phyloP scores from a whole-genome alignment of 2,113 vertebrate genomes.

The Gobio gobio region DNA sequence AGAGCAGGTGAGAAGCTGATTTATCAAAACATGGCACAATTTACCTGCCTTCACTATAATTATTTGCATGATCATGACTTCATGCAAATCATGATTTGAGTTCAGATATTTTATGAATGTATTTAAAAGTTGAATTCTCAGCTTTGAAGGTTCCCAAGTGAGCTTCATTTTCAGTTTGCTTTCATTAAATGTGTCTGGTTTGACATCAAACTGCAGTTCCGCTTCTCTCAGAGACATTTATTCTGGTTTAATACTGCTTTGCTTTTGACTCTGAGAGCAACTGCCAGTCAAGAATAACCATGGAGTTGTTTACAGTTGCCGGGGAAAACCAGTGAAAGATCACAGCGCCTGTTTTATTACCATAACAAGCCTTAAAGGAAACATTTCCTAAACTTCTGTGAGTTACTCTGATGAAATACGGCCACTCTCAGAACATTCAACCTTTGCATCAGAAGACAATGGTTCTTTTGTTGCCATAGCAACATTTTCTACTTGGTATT shows the following conservation, averaged over 20 bases:
- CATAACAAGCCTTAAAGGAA: conserved; percentile 16
- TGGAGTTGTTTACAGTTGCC: not conserved
- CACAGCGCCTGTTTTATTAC: conserved; percentile 16
- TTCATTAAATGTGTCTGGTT: not conserved
- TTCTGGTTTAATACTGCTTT: not conserved
- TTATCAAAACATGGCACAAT: not conserved
- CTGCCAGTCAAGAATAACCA: not conserved
- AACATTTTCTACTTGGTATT: conserved; percentile 51
- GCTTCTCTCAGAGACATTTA: not conserved
- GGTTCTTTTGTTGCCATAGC: conserved; percentile 55
- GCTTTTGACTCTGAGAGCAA: not conserved
- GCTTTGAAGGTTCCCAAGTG: not conserved
- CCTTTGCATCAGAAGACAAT: conserved; percentile 46
- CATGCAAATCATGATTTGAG: not conserved
- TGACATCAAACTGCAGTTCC: not conserved
- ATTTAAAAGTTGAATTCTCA: not conserved
- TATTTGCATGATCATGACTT: no score
- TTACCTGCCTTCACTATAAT: not conserved
- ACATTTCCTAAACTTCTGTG: conserved; percentile 24
- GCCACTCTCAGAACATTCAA: conserved; percentile 38
- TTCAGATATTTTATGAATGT: not conserved
- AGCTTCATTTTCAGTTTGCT: not conserved
- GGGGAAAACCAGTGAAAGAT: not conserved
- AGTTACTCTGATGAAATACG: conserved; percentile 41
- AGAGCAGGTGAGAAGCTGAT: not conserved